Base-by-base conservation (phyloP, 2,113 vertebrate genomes). In the Rana temporaria region DNA sequence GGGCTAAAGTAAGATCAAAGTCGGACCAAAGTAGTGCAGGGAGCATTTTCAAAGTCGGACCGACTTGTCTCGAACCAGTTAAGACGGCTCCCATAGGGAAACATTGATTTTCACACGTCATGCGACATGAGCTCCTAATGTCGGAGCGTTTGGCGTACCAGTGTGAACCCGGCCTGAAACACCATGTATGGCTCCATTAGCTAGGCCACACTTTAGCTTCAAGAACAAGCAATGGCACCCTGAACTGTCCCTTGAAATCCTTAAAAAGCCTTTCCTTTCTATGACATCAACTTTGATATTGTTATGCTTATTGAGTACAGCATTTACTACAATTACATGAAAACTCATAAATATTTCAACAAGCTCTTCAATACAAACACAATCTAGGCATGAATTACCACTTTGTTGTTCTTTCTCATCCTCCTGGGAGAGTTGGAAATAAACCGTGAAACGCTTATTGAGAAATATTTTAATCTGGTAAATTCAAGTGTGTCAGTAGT, bases 381-480 rank as follows among this genome's bases (percentile, higher is more conserved):
- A 55, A 22, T 53, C 48, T 56, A 17, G 64, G 64, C 62, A 68
- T 32, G 65, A 38, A 56, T 67, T 59, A 68, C 30, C 53, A 65
- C 64, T 79, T 68, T 67, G 52, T 34, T 79, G 77, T 68, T 38
- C 30, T 57, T 57, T 56, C 18, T 17, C 32, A 19, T 79, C 64
- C 77, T 79, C 64, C 16, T 68, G 52, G 77, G 77, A 79, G 59
- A 59, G 22, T 56, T 68, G 18, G 62, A 30, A 66, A 57, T 66
- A 59, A 79, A 59, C 26, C 34, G 64, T 68, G 68, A 56, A 56
- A 79, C 56, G 65, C 65, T 68, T 67, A 79, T 68, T 68, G 65
- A 68, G 53, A 68, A 55, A 69, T 55, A 64, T 68, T 57, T 79
- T 53, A 79, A 57, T 79, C 55, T 68, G 32, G 72, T 79, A 79